Conservation (phyloP, 2,888 invertebrate species). For the Aporophyla nigra region DNA sequence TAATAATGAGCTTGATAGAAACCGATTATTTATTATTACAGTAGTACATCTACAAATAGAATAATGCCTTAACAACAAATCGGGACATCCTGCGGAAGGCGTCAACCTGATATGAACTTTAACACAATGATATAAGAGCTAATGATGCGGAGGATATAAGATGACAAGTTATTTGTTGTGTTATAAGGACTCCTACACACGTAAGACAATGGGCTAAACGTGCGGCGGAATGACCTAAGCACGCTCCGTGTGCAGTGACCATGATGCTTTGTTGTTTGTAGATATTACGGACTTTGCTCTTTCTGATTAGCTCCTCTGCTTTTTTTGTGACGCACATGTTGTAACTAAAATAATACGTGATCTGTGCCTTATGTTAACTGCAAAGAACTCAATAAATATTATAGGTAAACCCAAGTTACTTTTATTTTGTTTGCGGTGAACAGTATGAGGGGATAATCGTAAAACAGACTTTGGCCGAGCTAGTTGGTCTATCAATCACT, state of each 20-base stretch:
- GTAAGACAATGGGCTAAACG: conserved; percentile 77
- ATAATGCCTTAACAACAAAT: conserved; percentile 76
- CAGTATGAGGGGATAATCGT: conserved; percentile 5
- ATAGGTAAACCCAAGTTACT: background rate
- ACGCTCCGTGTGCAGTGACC: conserved; percentile 61
- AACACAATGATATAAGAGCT: conserved; percentile 55
- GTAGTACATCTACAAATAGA: conserved; percentile 71
- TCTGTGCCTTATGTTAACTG: conserved; percentile 8
- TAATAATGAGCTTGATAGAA: conserved; percentile 55
- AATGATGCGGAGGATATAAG: conserved; percentile 56
- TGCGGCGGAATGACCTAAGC: conserved; percentile 73
- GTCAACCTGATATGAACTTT: conserved; percentile 62
- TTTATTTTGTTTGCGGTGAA: background rate
- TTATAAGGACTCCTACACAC: conserved; percentile 80
- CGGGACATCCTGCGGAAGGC: conserved; percentile 71
- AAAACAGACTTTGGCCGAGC: background rate
- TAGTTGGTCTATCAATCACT: conserved; percentile 4
- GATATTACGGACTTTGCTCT: conserved; percentile 53
- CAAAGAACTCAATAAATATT: background rate
- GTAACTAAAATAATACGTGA: conserved; percentile 1
- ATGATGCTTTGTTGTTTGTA: conserved; percentile 44
- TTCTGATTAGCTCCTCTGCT: conserved; percentile 37
- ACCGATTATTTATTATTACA: conserved; percentile 64
- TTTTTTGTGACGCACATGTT: conserved; percentile 40
- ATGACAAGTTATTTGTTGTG: conserved; percentile 68